Percentiles rank a stretch among this genome's conserved stretches.
phyloP scores from a whole-genome alignment of 2,888 invertebrate genomes.

The Cyrtodaria siliqua region DNA sequence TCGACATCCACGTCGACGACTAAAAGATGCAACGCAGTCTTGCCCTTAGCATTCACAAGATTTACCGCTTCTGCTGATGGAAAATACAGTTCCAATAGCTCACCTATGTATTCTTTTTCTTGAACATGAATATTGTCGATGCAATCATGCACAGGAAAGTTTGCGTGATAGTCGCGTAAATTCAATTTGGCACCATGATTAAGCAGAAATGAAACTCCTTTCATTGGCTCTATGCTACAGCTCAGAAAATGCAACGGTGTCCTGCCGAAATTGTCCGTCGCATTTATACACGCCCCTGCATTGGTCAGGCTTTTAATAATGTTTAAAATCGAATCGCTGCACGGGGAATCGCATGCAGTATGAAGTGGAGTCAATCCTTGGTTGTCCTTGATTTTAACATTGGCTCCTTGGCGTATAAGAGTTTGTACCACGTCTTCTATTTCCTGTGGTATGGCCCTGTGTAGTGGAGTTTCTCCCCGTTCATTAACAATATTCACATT shows the following conservation, averaged over 20 bases:
- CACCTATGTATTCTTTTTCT: background rate
- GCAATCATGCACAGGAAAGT: conserved; percentile 17
- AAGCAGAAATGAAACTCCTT: conserved; percentile 3
- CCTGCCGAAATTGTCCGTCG: no score
- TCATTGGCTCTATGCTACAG: no score
- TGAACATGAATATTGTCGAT: background rate
- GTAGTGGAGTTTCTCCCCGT: conserved; percentile 1
- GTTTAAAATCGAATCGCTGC: no score
- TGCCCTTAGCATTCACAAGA: background rate
- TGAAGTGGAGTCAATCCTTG: no score
- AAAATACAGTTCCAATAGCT: background rate
- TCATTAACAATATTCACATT: background rate
- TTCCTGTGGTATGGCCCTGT: background rate
- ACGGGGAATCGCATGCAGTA: no score
- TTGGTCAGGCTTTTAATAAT: no score
- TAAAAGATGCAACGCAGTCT: background rate
- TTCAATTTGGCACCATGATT: conserved; percentile 14
- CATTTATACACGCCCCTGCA: no score
- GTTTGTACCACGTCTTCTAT: no score
- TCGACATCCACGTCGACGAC: background rate
- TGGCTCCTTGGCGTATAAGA: no score
- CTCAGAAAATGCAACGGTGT: no score
- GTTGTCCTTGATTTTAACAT: no score
- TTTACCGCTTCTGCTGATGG: background rate
- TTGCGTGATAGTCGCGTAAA: background rate